Conservation (phyloP, 2,888 invertebrate genomes). For the Zaprionus obscuricornis region DNA sequence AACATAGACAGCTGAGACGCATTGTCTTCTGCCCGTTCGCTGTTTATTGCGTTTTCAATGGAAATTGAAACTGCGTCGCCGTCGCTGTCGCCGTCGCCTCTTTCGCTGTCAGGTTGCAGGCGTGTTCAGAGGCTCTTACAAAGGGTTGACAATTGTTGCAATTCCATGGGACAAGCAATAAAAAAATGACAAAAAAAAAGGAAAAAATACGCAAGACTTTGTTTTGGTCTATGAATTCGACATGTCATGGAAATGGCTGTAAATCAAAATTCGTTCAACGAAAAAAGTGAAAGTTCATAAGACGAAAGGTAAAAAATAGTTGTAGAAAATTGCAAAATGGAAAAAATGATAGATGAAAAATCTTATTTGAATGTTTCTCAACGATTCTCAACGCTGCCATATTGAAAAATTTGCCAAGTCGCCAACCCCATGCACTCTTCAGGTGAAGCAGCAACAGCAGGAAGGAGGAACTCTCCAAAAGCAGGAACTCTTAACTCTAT, state of each 20-base stretch:
- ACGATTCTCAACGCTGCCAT: constrained; percentile 44
- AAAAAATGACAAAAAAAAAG: constrained; percentile 57
- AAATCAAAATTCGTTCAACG: constrained; percentile 56
- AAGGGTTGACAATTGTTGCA: constrained; percentile 77
- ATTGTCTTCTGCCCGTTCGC: constrained; percentile 49
- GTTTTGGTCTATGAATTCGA: no score
- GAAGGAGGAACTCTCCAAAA: background rate
- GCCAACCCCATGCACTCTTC: constrained; percentile 41
- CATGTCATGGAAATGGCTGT: constrained; percentile 43
- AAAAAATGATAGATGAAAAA: no score
- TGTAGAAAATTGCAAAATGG: no score
- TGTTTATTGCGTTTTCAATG: constrained; percentile 53
- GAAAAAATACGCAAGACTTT: no score
- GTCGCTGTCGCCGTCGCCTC: constrained; percentile 5
- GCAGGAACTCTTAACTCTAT: background rate
- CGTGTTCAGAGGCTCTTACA: constrained; percentile 37
- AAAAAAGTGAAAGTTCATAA: constrained; percentile 60
- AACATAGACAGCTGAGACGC: constrained; percentile 69
- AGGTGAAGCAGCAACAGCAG: no score
- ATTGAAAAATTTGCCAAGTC: constrained; percentile 35
- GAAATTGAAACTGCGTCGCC: constrained; percentile 45
- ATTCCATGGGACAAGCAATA: constrained; percentile 62
- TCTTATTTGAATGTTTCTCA: constrained; percentile 18
- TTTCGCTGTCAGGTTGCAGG: constrained; percentile 61
- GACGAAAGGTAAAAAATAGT: constrained; percentile 10